phyloP scores from a whole-genome alignment of 2,113 vertebrate species.

The Corythoichthys intestinalis region DNA sequence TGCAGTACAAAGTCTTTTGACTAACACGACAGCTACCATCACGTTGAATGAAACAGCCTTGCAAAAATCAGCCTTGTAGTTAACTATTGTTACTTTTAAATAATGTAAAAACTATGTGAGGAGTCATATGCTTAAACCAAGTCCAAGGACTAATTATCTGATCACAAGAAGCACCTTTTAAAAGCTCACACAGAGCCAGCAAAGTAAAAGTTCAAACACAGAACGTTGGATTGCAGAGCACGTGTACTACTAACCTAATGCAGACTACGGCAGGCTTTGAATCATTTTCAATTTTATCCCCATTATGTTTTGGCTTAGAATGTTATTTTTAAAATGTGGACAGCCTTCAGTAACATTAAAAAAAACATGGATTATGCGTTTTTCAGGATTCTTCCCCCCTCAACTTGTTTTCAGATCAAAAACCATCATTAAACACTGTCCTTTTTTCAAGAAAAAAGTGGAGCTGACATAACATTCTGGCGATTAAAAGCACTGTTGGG shows the following conservation, averaged over 20 bases:
- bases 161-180: not conserved
- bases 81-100: not conserved
- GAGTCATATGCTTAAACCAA: not conserved
- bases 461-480: conserved; percentile 5
- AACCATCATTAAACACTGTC: not conserved
- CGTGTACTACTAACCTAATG: not conserved
- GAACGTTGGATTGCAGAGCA: not conserved
- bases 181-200: not conserved
- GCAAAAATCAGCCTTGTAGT: not conserved
- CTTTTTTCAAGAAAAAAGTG: not conserved
- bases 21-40: not conserved
- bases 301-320: not conserved
- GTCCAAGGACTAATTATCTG: not conserved
- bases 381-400: not conserved
- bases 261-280: not conserved
- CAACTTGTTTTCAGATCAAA: conserved; percentile 1
- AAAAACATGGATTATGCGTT: not conserved
- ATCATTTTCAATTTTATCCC: not conserved
- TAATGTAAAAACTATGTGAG: not conserved
- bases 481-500: conserved; percentile 1
- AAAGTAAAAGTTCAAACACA: not conserved
- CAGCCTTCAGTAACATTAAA: not conserved
- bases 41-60: not conserved
- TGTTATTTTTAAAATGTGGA: not conserved
- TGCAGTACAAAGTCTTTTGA: not conserved